A percentile compares a stretch with the other conserved stretches of the same genome.
Evolutionary conservation across 2,113 vertebrate genomes (phyloP).

Genomic region (Microtus pennsylvanicus): DNA sequence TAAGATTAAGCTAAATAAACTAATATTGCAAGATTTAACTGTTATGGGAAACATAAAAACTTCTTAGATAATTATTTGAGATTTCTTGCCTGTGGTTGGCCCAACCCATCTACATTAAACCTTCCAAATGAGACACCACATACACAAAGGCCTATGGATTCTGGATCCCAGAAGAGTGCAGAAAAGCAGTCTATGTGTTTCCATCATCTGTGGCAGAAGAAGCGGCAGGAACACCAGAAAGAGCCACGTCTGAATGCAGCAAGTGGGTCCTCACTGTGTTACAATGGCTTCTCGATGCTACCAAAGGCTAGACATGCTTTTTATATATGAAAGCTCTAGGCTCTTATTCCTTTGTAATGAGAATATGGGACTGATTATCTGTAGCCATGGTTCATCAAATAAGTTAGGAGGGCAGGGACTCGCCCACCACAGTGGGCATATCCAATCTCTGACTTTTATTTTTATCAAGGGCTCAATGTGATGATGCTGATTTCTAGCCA

Average conservation of each 20-base stretch:
- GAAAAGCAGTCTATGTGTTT: background rate
- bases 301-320: background rate
- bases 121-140: background rate
- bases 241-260: background rate
- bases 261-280: background rate
- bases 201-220: background rate
- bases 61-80: background rate
- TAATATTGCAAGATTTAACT: slow-evolving; percentile 18
- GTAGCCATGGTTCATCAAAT: background rate
- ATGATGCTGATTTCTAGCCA: background rate
- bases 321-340: background rate
- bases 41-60: background rate
- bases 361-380: background rate
- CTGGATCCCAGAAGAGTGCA: background rate
- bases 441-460: background rate
- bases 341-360: background rate
- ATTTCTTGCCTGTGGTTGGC: background rate
- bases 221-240: background rate
- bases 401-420: background rate
- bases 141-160: background rate
- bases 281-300: background rate
- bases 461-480: background rate
- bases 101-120: background rate
- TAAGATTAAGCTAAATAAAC: background rate
- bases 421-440: background rate